Percentiles rank a stretch among this genome's conserved stretches.
These are phyloP conservation scores for Danio aesculapii DNA, from an alignment of 2,797 vertebrate genomes.

Conservation along the genomic window DNA sequence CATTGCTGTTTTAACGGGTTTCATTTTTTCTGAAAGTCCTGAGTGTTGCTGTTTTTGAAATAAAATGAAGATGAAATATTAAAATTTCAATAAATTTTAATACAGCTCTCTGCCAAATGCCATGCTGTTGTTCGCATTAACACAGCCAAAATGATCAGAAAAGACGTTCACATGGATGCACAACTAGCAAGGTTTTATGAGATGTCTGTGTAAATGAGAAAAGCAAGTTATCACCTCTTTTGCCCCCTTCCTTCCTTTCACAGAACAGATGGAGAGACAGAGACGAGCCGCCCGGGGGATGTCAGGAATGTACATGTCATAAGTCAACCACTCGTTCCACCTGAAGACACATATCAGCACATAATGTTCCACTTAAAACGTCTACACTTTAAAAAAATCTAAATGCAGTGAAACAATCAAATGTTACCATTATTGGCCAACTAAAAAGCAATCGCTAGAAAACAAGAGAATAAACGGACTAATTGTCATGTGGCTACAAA, in stretches of 20 bases:
- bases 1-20: too few relatives aligned
- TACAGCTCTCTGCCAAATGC: background rate
- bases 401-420: background rate
- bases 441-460: background rate
- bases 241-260: slow-evolving; percentile 95
- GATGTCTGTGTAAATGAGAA: background rate
- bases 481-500: background rate
- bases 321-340: slow-evolving; percentile 96
- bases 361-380: background rate
- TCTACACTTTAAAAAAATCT: background rate
- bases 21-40: too few relatives aligned
- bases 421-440: background rate
- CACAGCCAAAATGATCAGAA: background rate
- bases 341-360: slow-evolving; percentile 66
- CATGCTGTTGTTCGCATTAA: too few relatives aligned
- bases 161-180: background rate
- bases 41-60: too few relatives aligned
- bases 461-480: background rate
- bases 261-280: slow-evolving; percentile 97
- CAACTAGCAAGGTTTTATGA: too few relatives aligned
- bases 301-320: slow-evolving; percentile 96
- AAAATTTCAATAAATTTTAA: background rate
- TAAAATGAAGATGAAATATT: too few relatives aligned
- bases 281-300: slow-evolving; percentile 94
- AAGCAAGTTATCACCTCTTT: slow-evolving; percentile 85